Percentiles rank a stretch among this genome's conserved stretches.
Evolutionary conservation across 2,888 invertebrate genomes (phyloP).

Genomic region (Diarsia dahlii): DNA sequence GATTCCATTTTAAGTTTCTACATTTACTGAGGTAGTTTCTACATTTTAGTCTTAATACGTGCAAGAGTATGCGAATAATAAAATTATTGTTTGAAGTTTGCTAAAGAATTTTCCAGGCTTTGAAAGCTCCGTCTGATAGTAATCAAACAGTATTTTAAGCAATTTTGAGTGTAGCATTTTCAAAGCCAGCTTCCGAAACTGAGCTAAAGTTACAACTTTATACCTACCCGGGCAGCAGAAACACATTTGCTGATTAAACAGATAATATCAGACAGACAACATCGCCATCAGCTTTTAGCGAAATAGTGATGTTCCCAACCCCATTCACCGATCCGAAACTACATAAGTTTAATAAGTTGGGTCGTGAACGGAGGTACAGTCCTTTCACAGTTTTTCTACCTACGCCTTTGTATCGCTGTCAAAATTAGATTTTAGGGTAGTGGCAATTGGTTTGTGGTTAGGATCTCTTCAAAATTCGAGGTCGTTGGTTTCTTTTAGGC

Average conservation of each 20-base stretch:
- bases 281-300: constrained; percentile 47
- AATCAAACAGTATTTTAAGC: background rate
- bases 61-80: too few relatives aligned
- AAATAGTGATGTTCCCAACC: constrained; percentile 50
- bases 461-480: background rate
- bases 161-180: background rate
- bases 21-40: background rate
- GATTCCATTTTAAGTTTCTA: background rate
- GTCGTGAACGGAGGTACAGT: constrained; percentile 43
- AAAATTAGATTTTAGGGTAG: too few relatives aligned
- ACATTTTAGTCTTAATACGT: background rate
- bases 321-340: constrained; percentile 54
- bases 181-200: background rate
- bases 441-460: background rate
- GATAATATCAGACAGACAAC: constrained; percentile 50
- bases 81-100: background rate
- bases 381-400: background rate
- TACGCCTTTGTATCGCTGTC: background rate
- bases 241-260: constrained; percentile 60
- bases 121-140: background rate
- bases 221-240: constrained; percentile 11
- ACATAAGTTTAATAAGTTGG: constrained; percentile 65
- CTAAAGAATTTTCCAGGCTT: background rate
- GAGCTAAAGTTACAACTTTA: constrained; percentile 10
- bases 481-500: background rate